Conservation (phyloP, 1,140 invertebrate species). For the Drosophila serrata region DNA sequence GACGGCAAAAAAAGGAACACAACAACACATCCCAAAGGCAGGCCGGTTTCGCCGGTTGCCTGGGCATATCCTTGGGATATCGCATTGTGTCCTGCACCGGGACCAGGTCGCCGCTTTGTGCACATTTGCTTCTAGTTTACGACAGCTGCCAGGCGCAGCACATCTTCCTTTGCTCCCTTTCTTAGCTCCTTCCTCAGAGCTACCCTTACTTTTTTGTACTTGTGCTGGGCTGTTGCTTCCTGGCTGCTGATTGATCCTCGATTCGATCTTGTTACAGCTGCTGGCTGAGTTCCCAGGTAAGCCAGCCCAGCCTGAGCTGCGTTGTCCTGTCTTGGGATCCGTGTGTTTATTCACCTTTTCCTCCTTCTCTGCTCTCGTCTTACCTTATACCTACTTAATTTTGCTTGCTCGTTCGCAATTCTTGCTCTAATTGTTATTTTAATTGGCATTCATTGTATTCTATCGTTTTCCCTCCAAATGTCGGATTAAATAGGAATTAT, state of each 20-base stretch:
- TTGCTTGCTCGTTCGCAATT: neutral
- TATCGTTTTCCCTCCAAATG: neutral
- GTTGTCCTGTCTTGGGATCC: slow-evolving; percentile 37
- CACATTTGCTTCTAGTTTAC: slow-evolving; percentile 72
- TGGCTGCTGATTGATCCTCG: slow-evolving; percentile 72
- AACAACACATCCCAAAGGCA: slow-evolving; percentile 26
- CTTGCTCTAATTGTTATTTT: slow-evolving; percentile 49
- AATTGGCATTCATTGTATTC: slow-evolving; percentile 20
- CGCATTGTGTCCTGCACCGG: slow-evolving; percentile 37
- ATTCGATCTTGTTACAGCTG: slow-evolving; percentile 75
- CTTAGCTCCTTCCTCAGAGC: slow-evolving; percentile 19
- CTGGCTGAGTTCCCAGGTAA: slow-evolving; percentile 50
- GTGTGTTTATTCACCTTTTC: slow-evolving; percentile 23
- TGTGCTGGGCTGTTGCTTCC: slow-evolving; percentile 58
- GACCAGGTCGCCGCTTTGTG: slow-evolving; percentile 14
- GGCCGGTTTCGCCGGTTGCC: slow-evolving; percentile 22
- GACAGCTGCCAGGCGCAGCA: slow-evolving; percentile 63
- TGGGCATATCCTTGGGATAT: slow-evolving; percentile 33
- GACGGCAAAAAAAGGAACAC: slow-evolving; percentile 1
- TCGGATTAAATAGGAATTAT: slow-evolving; percentile 4
- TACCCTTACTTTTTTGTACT: slow-evolving; percentile 67
- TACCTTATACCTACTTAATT: neutral
- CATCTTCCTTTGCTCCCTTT: slow-evolving; percentile 34
- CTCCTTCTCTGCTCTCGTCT: neutral
- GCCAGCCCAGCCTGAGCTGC: slow-evolving; percentile 9